Percentiles rank a stretch among this genome's conserved stretches.
Conservation (phyloP, 2,797 vertebrate genomes). For the Sarcophilus harrisii region DNA sequence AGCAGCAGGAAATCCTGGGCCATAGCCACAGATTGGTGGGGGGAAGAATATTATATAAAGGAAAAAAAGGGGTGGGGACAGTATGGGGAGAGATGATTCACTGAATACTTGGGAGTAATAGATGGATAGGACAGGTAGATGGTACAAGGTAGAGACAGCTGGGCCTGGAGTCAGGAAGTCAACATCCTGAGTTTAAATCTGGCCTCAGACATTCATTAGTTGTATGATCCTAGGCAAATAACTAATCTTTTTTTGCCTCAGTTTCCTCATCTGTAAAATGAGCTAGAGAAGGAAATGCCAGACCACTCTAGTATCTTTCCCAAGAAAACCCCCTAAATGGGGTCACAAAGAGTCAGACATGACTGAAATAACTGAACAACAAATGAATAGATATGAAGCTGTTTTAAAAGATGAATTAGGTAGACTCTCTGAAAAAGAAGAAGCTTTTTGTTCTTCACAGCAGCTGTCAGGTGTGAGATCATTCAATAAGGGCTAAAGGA, state of each 20-base stretch:
- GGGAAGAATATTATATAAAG: background rate
- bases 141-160: background rate
- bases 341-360: background rate
- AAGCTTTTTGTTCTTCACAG: background rate
- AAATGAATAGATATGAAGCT: background rate
- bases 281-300: background rate
- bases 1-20: background rate
- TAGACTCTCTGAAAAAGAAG: background rate
- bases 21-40: background rate
- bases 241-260: background rate
- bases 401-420: background rate
- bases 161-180: background rate
- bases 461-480: background rate
- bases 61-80: background rate
- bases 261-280: background rate
- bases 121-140: background rate
- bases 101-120: background rate
- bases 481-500: background rate
- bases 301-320: background rate
- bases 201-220: background rate
- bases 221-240: background rate
- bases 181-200: background rate
- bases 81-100: background rate
- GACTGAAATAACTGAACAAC: background rate
- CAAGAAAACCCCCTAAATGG: background rate